Evolutionary conservation across 2,888 invertebrate genomes (phyloP), one percentile per base, ranked within the genome.

Genomic region (Coleophora flavipennella): DNA sequence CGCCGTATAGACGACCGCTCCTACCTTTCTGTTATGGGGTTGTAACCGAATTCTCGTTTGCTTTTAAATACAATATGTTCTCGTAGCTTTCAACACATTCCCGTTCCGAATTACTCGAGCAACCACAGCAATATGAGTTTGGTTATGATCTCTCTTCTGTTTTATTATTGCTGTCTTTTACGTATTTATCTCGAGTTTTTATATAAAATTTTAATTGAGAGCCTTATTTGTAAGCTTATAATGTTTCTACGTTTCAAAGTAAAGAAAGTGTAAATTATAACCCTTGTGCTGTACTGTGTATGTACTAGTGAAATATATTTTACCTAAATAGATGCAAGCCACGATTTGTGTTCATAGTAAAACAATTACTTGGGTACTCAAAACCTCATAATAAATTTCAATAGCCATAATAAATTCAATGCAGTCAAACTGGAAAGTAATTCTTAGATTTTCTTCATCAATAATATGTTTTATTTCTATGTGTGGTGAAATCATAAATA

Each of bases 341-440:
- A 80, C 81, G 61, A 73, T 75, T 79, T 84, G 84, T 84, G 84
- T 83, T 81, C 84, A 81, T 69, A 74, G 70, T 64, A 67, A 70
- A 76, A 71, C 78, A 67, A 73, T 70, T 60, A 72, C 65, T 73
- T 59, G 57, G 74, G 69, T 73, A 67, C 67, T 57, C 60, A 57
- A 55, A 58, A 61, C 60, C 63, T 59, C 75, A 79, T 79, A 79
- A 79, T 80, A 78, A 76, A 64, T 61, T n/a, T 62, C 62, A 64
- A 66, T 68, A 61, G 60, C 69, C 69, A 71, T 75, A 74, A 73
- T 71, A 72, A 66, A 60, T 53, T 33, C 40, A 45, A 61, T 57
- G 51, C 67, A 62, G 67, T 69, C 62, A 51, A 62, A 50, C 57
- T 68, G 64, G 62, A 46, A 49, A 45, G 53, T 57, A 20, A 49